A percentile compares a stretch with the other conserved stretches of the same genome.
phyloP scores from a whole-genome alignment of 2,113 vertebrate species.

The Dipodomys spectabilis region DNA sequence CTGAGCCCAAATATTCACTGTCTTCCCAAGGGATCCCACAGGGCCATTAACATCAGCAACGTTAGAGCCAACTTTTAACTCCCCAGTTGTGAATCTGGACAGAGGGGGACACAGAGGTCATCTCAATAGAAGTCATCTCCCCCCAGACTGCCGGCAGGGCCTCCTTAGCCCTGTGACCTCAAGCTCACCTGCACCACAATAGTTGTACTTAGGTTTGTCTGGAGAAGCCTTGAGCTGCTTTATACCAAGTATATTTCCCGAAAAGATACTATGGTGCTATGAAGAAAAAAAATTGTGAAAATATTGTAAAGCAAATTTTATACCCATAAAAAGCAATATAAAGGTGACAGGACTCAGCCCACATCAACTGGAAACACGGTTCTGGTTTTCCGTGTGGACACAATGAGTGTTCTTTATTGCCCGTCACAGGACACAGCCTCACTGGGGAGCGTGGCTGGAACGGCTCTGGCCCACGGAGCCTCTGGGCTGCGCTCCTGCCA shows the following conservation, averaged over 20 bases:
- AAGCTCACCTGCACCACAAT: accelerated
- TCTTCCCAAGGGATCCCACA: not conserved
- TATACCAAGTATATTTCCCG: not conserved
- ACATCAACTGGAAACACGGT: not conserved
- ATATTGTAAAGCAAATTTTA: not conserved
- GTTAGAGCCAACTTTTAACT: not conserved
- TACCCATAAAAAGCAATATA: not conserved
- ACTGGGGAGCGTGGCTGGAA: too few species aligned
- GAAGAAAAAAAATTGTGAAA: not conserved
- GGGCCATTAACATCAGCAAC: accelerated
- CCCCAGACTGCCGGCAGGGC: accelerated
- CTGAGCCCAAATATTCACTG: not conserved
- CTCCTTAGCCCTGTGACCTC: accelerated
- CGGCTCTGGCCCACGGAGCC: not conserved
- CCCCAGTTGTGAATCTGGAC: too few species aligned
- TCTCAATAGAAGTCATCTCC: too few species aligned
- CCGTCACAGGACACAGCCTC: not conserved
- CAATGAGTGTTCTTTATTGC: not conserved
- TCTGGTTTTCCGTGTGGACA: not conserved
- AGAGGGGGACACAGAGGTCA: not conserved
- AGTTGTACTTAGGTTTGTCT: not conserved
- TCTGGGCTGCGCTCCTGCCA: not conserved
- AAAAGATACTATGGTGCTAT: not conserved
- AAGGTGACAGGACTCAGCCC: not conserved
- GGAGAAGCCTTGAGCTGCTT: not conserved